Evolutionary conservation across 2,888 invertebrate species (phyloP).

Genomic region (Drosophila limbata): DNA sequence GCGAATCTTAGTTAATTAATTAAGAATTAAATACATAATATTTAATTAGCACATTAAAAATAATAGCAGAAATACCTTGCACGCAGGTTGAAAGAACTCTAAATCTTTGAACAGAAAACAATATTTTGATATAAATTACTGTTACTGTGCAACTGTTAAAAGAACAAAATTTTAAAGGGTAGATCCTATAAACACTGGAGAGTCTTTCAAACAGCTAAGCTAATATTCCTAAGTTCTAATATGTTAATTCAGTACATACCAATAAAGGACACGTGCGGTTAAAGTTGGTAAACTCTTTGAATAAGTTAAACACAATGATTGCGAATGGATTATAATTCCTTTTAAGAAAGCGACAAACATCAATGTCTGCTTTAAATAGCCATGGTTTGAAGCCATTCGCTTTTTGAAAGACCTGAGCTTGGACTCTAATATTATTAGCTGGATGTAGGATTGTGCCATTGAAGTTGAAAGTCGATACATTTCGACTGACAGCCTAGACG

Average conservation of each 20-base stretch:
- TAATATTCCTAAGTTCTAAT: too few relatives aligned
- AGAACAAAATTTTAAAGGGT: too few relatives aligned
- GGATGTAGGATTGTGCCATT: conserved; percentile 27
- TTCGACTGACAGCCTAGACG: conserved; percentile 40
- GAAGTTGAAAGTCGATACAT: conserved; percentile 29
- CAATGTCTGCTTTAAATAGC: conserved; percentile 13
- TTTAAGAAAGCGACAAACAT: conserved; percentile 15
- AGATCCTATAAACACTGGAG: too few relatives aligned
- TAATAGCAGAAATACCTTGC: too few relatives aligned
- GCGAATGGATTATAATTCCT: conserved; percentile 13
- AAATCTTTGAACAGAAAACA: too few relatives aligned
- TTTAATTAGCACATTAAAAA: too few relatives aligned
- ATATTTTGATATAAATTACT: too few relatives aligned
- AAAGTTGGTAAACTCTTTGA: conserved; percentile 28
- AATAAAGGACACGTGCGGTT: conserved; percentile 33
- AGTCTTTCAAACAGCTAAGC: too few relatives aligned
- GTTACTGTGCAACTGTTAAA: too few relatives aligned
- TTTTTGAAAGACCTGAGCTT: conserved; percentile 10
- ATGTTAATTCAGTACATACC: conserved; percentile 7
- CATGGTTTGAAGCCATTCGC: conserved; percentile 41
- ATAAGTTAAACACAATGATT: not conserved
- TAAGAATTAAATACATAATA: too few relatives aligned
- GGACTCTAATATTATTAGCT: not conserved
- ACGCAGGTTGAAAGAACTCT: too few relatives aligned
- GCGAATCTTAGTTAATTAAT: not conserved